Percentiles rank a stretch among this genome's conserved stretches.
Conservation (phyloP, 2,113 vertebrate species). For the Sterrhoptilus dennistouni region DNA sequence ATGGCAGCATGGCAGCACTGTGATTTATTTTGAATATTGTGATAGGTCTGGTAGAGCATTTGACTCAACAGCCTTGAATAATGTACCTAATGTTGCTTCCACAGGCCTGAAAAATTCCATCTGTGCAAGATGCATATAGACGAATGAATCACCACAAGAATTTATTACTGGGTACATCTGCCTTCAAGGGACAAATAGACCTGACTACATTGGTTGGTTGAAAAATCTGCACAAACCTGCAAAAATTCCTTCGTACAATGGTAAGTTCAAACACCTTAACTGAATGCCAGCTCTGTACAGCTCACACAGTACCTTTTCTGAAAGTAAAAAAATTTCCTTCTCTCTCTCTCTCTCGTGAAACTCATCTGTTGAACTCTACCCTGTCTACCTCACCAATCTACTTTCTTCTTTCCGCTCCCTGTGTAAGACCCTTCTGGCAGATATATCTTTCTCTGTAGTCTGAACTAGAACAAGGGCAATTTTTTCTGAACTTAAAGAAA, state of each 20-base stretch:
- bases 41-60: neutral
- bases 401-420: neutral
- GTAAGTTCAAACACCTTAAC: neutral
- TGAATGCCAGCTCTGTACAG: neutral
- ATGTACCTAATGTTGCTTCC: neutral
- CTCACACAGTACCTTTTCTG: neutral
- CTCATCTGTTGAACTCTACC: neutral
- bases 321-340: neutral
- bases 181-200: neutral
- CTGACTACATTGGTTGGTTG: neutral
- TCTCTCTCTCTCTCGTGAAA: neutral
- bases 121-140: neutral
- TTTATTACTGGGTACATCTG: neutral
- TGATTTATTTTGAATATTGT: constrained; percentile 24
- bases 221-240: neutral
- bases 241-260: neutral
- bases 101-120: neutral
- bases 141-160: neutral
- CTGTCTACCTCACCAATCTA: neutral
- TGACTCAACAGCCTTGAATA: neutral
- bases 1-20: neutral
- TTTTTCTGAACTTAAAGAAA: neutral
- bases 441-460: neutral
- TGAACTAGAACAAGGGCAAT: neutral
- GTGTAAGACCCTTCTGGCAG: neutral